A percentile compares a stretch with the other conserved stretches of the same genome.
Conservation (phyloP, 2,888 invertebrate species). For the Drosophila stalkeri region DNA sequence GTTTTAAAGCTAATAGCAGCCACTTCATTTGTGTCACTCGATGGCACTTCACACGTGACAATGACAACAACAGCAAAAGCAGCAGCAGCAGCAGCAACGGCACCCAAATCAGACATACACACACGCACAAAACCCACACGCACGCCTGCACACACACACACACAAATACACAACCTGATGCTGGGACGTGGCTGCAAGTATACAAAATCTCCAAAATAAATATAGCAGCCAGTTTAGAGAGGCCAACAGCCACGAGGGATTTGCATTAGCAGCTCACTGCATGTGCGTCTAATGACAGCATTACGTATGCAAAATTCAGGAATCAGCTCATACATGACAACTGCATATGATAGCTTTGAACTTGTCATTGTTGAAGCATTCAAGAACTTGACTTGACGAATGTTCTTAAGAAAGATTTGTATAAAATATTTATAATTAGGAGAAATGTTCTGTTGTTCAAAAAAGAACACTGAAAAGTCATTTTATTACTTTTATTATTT, state of each 20-base stretch:
- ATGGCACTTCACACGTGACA: conserved; percentile 80
- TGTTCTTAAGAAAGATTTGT: not conserved
- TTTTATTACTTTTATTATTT: too few relatives aligned
- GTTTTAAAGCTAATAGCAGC: conserved; percentile 79
- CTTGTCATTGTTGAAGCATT: not conserved
- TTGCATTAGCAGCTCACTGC: conserved; percentile 66
- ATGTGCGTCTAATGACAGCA: conserved; percentile 49
- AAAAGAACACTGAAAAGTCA: too few relatives aligned
- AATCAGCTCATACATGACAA: conserved; percentile 27
- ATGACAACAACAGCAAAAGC: conserved; percentile 62
- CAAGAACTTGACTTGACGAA: not conserved
- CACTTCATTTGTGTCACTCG: conserved; percentile 78
- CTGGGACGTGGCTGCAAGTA: conserved; percentile 51
- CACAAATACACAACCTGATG: conserved; percentile 7
- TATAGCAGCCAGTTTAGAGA: conserved; percentile 40
- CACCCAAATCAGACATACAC: conserved; percentile 45
- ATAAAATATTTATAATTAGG: not conserved
- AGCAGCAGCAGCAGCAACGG: conserved; percentile 9
- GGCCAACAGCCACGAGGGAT: conserved; percentile 54
- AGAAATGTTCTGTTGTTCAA: not conserved
- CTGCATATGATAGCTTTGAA: conserved; percentile 34
- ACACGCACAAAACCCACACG: conserved; percentile 15
- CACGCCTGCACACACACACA: conserved; percentile 4
- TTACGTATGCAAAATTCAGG: conserved; percentile 59
- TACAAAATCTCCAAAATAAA: conserved; percentile 74